Base-by-base conservation (phyloP, 2,888 invertebrate genomes). In the Drosophila leonis region DNA sequence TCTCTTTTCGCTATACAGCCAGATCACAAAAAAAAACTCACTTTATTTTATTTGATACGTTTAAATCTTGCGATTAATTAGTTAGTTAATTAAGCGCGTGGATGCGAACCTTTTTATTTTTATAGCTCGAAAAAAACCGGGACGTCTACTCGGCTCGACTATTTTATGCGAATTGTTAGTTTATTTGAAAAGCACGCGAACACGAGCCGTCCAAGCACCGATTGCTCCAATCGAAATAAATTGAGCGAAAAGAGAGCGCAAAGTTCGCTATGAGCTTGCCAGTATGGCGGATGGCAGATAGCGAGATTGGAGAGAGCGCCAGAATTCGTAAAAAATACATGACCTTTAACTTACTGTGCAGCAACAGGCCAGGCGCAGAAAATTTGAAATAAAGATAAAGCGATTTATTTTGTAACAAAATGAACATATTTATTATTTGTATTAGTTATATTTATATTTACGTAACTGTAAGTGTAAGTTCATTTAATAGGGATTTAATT, bases 101-200 rank as follows among this genome's bases (percentile, higher is more conserved):
- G 56, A 49, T 33, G 69, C 63, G 51, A 75, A 79, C 56, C 33
- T 56, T 62, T 46, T n/a, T 51, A 10, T 59, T 31, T 65, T 69
- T 55, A 69, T 37, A 44, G 35, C 59, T 51, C 20, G 15, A 61
- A 59, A n/a, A 39, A 24, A 15, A 60, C 48, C 71, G 60, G 51
- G 44, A 80, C 76, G 80, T 75, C 76, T 0, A 10, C 44, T 56
- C 80, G 27, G 48, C 41, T 80, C 63, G 63, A 60, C 76, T 39
- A 54, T 27, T 48, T 60, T 12, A 65, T 57, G 31, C 27, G 65
- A 75, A 76, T 75, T 79, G 75, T 35, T 56, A 35, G 46, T 51
- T 49, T 44, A 59, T 64, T 79, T 61, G 12, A 79, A 75, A 74
- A 69, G 65, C 65, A 66, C 31, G 56, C 55, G 56, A 69, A 46